Conservation (phyloP, 2,888 invertebrate genomes). For the Drosophila recens region DNA sequence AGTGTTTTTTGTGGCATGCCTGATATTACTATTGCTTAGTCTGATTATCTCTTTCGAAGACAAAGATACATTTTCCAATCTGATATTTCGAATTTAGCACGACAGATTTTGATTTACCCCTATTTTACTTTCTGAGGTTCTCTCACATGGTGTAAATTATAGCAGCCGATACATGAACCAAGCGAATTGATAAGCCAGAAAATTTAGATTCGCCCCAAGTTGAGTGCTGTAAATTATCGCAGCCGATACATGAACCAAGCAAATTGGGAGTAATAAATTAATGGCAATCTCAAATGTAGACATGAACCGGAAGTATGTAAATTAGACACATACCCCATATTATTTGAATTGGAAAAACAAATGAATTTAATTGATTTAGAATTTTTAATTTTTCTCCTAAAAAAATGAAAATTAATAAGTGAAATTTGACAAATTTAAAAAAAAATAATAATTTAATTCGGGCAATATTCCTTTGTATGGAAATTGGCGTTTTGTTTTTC, state of each 20-base stretch:
- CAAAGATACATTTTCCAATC: too few species aligned
- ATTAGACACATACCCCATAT: neutral
- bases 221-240: constrained; percentile 21
- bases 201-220: neutral
- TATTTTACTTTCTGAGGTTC: neutral
- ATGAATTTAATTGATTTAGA: too few species aligned
- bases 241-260: constrained; percentile 12
- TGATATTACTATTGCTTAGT: too few species aligned
- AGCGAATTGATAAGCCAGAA: constrained; percentile 21
- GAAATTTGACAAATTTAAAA: neutral
- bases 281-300: neutral
- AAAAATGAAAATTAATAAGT: neutral
- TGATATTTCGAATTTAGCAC: neutral
- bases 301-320: neutral
- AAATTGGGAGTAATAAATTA: neutral
- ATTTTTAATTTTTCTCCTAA: neutral
- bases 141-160: neutral
- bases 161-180: neutral
- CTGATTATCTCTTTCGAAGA: too few species aligned
- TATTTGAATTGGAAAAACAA: neutral
- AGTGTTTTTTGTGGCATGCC: too few species aligned
- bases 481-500: too few species aligned
- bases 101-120: neutral
- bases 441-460: too few species aligned
- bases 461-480: too few species aligned